A percentile compares a stretch with the other conserved stretches of the same genome.
Conservation (phyloP, 2,888 invertebrate species). For the Barypeithes pellucidus region DNA sequence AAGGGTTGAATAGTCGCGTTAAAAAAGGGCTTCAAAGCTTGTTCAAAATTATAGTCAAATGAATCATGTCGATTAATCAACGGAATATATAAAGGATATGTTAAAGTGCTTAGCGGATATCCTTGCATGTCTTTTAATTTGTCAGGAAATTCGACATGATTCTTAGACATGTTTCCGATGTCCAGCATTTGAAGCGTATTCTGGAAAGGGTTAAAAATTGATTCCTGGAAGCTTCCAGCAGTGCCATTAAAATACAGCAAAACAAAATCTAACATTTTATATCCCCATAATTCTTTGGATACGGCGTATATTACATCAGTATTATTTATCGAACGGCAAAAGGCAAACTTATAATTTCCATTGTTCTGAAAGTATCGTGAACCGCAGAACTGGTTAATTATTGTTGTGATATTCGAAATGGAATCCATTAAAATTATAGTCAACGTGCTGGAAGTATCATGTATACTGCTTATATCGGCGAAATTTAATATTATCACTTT, state of each 20-base stretch:
- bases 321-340: conserved; percentile 2
- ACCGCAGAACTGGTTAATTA: not conserved
- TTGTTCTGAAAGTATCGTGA: not conserved
- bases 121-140: conserved; percentile 37
- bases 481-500: not conserved
- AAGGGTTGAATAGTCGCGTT: not conserved
- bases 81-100: not conserved
- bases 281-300: conserved; percentile 10
- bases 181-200: not conserved
- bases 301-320: not conserved
- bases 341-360: conserved; percentile 27
- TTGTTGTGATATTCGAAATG: not conserved
- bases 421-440: not conserved
- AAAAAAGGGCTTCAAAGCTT: not conserved
- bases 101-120: conserved; percentile 11
- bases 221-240: not conserved
- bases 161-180: not conserved
- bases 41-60: conserved; percentile 2
- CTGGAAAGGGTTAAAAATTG: conserved; percentile 31
- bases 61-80: not conserved
- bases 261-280: conserved; percentile 28
- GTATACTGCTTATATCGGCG: not conserved
- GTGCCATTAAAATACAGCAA: conserved; percentile 21
- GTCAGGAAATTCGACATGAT: conserved; percentile 32
- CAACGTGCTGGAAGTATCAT: not conserved